phyloP scores from a whole-genome alignment of 2,888 invertebrate genomes.

The Andrena minutula region DNA sequence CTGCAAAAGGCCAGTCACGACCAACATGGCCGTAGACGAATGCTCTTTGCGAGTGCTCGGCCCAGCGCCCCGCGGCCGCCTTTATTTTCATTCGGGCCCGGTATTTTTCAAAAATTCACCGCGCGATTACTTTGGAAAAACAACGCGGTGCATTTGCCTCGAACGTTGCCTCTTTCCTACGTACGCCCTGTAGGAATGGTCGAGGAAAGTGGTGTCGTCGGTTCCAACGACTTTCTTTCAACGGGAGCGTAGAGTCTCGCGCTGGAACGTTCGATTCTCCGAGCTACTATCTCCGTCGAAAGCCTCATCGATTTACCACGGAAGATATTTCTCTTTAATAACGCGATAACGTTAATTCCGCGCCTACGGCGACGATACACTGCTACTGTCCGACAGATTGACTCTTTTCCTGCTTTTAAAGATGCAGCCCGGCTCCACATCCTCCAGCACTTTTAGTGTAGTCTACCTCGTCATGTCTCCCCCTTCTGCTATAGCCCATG shows the following conservation, averaged over 20 bases:
- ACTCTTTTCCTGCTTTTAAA: too few species aligned
- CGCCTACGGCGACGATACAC: not conserved
- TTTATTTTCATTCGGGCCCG: slow-evolving; percentile 42
- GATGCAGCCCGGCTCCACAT: too few species aligned
- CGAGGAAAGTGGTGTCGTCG: not conserved
- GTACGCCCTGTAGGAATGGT: not conserved
- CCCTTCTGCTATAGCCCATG: too few species aligned
- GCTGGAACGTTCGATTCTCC: not conserved
- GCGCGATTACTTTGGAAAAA: slow-evolving; percentile 11
- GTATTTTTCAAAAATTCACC: slow-evolving; percentile 35
- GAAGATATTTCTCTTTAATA: too few species aligned
- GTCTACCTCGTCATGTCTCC: too few species aligned
- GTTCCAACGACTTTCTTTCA: too few species aligned
- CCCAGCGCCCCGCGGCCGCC: slow-evolving; percentile 2
- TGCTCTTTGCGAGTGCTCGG: slow-evolving; percentile 55
- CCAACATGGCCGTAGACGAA: slow-evolving; percentile 51
- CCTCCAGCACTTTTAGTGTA: too few species aligned
- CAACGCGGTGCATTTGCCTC: not conserved
- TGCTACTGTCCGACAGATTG: too few species aligned
- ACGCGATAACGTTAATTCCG: slow-evolving; percentile 8
- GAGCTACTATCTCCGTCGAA: too few species aligned
- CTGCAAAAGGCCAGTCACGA: slow-evolving; percentile 62
- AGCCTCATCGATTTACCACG: too few species aligned
- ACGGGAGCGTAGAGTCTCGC: not conserved
- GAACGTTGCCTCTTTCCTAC: not conserved